Evolutionary conservation across 1,140 invertebrate genomes (phyloP).

Genomic region (Heliconius congener): DNA sequence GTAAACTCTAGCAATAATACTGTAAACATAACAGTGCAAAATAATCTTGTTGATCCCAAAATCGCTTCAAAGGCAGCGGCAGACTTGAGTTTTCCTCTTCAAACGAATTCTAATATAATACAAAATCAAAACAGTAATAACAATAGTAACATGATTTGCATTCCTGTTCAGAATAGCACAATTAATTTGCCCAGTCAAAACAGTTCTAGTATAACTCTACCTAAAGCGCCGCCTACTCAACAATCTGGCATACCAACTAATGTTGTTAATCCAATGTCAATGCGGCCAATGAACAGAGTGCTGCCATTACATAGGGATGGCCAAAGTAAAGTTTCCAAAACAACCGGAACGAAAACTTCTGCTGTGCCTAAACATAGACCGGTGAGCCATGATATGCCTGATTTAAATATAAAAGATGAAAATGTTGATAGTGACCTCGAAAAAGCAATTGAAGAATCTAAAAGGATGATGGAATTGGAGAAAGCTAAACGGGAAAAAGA

Average conservation of each 20-base stretch:
- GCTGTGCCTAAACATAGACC: constrained; percentile 64
- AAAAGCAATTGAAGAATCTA: constrained; percentile 80
- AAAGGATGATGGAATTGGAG: constrained; percentile 78
- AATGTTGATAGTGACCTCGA: constrained; percentile 78
- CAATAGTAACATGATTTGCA: constrained; percentile 64
- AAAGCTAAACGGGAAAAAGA: constrained; percentile 72
- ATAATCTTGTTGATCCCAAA: constrained; percentile 76
- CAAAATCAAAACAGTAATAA: constrained; percentile 67
- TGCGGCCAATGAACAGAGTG: constrained; percentile 88
- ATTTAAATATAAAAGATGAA: constrained; percentile 78
- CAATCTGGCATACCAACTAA: constrained; percentile 85
- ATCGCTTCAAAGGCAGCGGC: constrained; percentile 73
- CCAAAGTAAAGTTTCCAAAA: constrained; percentile 72
- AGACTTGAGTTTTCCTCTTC: constrained; percentile 73
- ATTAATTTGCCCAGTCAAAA: constrained; percentile 78
- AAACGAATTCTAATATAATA: constrained; percentile 61
- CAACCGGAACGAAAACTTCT: constrained; percentile 54
- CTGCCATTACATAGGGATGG: constrained; percentile 85
- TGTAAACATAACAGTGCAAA: constrained; percentile 77
- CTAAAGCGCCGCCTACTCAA: constrained; percentile 82
- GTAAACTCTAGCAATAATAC: constrained; percentile 78
- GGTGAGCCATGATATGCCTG: constrained; percentile 78
- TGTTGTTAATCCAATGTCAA: constrained; percentile 85
- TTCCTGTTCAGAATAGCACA: constrained; percentile 71
- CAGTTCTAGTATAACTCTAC: constrained; percentile 82